These are phyloP conservation scores for Blastomussa wellsi DNA, from an alignment of 92 coral and sea anemone species.

Conservation along the genomic window DNA sequence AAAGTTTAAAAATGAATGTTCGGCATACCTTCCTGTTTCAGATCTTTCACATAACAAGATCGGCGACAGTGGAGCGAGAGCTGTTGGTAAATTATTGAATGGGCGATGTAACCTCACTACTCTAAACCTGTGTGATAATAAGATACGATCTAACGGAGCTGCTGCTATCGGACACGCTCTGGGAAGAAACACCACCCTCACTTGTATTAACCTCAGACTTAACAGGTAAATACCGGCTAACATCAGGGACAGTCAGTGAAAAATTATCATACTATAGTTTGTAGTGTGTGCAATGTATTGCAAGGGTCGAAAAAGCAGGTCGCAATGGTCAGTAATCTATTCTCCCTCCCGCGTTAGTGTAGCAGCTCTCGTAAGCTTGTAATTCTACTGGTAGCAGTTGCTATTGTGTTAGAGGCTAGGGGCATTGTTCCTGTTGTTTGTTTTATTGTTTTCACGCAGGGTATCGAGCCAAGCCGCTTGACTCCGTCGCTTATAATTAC, in stretches of 20 bases:
- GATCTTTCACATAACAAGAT: constrained; percentile 96
- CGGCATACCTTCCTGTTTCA: constrained; percentile 29
- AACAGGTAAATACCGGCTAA: constrained; percentile 58
- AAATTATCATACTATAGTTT: background rate
- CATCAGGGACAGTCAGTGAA: background rate
- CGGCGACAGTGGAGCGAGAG: constrained; percentile 97
- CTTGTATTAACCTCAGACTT: constrained; percentile 74
- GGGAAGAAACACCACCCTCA: constrained; percentile 80
- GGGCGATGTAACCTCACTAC: constrained; percentile 83
- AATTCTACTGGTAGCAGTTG: too few species aligned
- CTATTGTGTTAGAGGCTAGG: too few species aligned
- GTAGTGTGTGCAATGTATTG: too few species aligned
- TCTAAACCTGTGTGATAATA: constrained; percentile 85
- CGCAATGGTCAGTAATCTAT: too few species aligned
- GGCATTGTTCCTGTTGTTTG: too few species aligned
- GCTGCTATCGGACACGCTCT: constrained; percentile 95
- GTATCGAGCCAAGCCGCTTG: too few species aligned
- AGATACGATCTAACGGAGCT: constrained; percentile 87
- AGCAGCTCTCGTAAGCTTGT: too few species aligned
- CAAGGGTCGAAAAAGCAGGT: too few species aligned
- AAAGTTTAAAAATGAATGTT: background rate
- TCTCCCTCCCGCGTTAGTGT: too few species aligned
- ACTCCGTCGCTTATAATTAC: too few species aligned
- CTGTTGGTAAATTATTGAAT: constrained; percentile 91
- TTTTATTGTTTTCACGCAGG: too few species aligned